These are phyloP conservation scores for Cynoglossus semilaevis DNA, from an alignment of 2,113 vertebrate genomes.

Conservation along the genomic window DNA sequence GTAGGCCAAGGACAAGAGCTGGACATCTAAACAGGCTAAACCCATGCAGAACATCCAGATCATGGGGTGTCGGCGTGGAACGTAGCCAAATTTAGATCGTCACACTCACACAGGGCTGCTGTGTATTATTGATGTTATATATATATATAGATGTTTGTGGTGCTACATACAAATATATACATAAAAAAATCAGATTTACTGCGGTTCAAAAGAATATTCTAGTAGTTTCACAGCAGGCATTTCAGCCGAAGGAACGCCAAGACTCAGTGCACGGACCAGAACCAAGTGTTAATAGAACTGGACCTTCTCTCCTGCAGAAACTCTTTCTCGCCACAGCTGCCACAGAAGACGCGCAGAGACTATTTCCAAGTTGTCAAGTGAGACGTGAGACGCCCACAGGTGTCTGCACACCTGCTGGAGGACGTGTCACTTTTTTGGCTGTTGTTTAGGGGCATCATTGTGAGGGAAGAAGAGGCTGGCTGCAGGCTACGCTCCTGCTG, in stretches of 20 bases:
- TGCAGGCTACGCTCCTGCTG: conserved; percentile 1
- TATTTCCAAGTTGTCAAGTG: conserved; percentile 37
- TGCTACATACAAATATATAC: too few relatives aligned
- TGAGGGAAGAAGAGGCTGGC: conserved; percentile 5
- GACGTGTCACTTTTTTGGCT: conserved; percentile 41
- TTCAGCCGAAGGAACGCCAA: neutral
- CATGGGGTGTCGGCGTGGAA: conserved; percentile 47
- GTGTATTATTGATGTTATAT: too few relatives aligned
- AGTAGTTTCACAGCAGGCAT: too few relatives aligned
- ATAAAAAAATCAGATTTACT: too few relatives aligned
- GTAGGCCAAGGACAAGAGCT: conserved; percentile 72
- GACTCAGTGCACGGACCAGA: neutral
- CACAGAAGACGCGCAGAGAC: conserved; percentile 20
- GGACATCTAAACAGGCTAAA: conserved; percentile 63
- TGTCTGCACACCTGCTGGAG: conserved; percentile 30
- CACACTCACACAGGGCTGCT: too few relatives aligned
- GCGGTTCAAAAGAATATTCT: too few relatives aligned
- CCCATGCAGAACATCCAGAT: conserved; percentile 45
- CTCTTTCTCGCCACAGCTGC: conserved; percentile 13
- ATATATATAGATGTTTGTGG: too few relatives aligned
- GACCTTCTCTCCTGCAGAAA: conserved; percentile 8
- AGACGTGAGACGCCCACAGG: conserved; percentile 47
- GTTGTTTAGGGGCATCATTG: conserved; percentile 27
- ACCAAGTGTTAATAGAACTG: conserved; percentile 8
- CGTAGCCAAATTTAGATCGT: conserved; percentile 39